Base-by-base conservation (phyloP, 2,888 invertebrate genomes). In the Heliconius sara region DNA sequence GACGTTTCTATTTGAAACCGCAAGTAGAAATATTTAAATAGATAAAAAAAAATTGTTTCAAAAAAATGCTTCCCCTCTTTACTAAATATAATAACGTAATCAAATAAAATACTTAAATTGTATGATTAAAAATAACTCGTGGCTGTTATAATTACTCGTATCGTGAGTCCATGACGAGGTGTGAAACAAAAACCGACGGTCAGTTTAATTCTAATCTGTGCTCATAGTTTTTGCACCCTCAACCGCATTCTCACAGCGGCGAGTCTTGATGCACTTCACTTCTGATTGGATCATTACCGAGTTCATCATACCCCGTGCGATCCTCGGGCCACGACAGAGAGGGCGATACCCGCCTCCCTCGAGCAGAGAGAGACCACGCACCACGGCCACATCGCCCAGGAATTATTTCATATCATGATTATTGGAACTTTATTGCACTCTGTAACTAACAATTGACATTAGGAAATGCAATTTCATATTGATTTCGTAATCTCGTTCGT, bases 271-370 rank as follows among this genome's bases (percentile, higher is more conserved):
- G 95, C 94, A 94, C 93, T 94, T 95, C 95, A 95, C 88, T 94
- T 95, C 92, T 95, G 95, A 95, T 95, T 95, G 95, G 95, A 95
- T 95, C 95, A 95, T 95, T 95, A 95, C 95, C 93, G 95, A 94
- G 95, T 94, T 95, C 95, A 95, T 95, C 95, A 95, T 95, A 94
- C 94, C 92, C 92, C 91, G 91, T 90, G 93, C 94, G 92, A 93
- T 93, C 93, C 93, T 91, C 92, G 85, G 91, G 91, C 91, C 86
- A 85, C 82, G 92, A 95, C 84, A 87, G 91, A 89, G 94, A 94
- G 84, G 79, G 83, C 85, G 80, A 85, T 88, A 90, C 84, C 80
- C 82, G 84, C 79, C 79, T 68, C 79, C 77, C 76, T 12, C 77
- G 80, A 81, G 85, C 84, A 67, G 90, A 91, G 85, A 89, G 87